Base-by-base conservation (phyloP, 2,113 vertebrate genomes). In the Phodopus roborovskii region DNA sequence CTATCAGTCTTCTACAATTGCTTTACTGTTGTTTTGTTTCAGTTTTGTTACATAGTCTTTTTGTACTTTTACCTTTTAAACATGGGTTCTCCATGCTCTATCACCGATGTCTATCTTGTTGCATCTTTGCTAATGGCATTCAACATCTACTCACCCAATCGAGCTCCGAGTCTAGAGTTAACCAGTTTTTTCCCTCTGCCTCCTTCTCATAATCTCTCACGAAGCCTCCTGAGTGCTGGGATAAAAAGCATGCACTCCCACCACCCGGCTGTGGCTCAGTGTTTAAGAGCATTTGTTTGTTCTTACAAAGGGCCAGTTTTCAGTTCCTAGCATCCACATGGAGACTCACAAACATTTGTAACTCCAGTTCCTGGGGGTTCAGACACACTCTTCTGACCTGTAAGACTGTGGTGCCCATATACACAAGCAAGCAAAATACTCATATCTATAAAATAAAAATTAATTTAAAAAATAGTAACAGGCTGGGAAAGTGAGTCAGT, bases 21-120 rank as follows among this genome's bases (percentile, higher is more conserved):
- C 66, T 89, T 94, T 64, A 50, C 60, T 84, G 26, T 74, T 88
- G 28, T 19, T 70, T 42, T 64, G 71, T 84, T 70, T 93, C 45
- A 85, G n/a, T 88, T 30, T 62, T 70, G 39, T 60, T 95, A 74
- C 22, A 64, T 50, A 79, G 56, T 83, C 45, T 73, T 78, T 82
- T 91, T 79, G 56, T 71, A 88, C 53, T 94, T 92, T 94, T 42
- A 73, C 9, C 45, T 75, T 20, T 88, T 84, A 96, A 39, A 71
- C 48, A 60, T 64, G 16, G 39, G 28, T 26, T 92, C 74, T 90
- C 7, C 15, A 45, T 56, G 33, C 79, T 91, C 70, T 83, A 48
- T 78, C 64, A 50, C 77, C 78, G 71, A 66, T 13, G 84, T 84
- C 45, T 64, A 83, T 70, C 16, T 71, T 95, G 26, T 66, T 75